These are phyloP conservation scores for Enteromius mattozi DNA, from an alignment of 2,797 vertebrate genomes.

Conservation along the genomic window DNA sequence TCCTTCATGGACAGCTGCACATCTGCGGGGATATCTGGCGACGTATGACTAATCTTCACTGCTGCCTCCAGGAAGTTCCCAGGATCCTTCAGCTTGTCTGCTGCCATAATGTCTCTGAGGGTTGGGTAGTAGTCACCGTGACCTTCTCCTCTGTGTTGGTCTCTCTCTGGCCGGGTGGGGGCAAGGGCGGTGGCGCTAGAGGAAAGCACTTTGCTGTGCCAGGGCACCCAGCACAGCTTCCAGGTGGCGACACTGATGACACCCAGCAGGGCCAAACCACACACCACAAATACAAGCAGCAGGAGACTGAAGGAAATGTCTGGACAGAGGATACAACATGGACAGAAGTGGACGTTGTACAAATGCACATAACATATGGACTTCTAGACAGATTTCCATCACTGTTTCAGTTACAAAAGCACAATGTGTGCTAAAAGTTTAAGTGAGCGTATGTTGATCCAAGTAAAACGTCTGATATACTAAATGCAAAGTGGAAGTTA, in stretches of 20 bases:
- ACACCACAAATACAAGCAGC: constrained; percentile 80
- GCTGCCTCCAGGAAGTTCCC: constrained; percentile 83
- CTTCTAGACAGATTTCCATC: constrained; percentile 30
- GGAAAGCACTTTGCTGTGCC: constrained; percentile 80
- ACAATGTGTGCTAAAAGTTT: background rate
- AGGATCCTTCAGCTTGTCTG: constrained; percentile 82
- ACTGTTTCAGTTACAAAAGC: background rate
- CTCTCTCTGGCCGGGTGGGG: constrained; percentile 45
- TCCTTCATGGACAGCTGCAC: constrained; percentile 88
- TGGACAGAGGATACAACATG: constrained; percentile 57
- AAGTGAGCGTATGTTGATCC: background rate
- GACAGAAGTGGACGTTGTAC: constrained; percentile 23
- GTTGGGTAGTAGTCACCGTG: constrained; percentile 58
- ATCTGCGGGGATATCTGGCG: constrained; percentile 85
- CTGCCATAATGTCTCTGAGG: constrained; percentile 76
- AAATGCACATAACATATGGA: constrained; percentile 16
- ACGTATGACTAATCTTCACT: constrained; percentile 88
- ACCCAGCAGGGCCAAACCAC: constrained; percentile 84
- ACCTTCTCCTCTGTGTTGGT: constrained; percentile 53
- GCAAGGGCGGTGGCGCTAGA: constrained; percentile 68
- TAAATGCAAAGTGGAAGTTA: background rate
- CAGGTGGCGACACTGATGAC: constrained; percentile 86
- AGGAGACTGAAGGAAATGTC: constrained; percentile 85
- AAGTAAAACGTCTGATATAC: background rate
- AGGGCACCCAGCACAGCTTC: constrained; percentile 87